Conservation (phyloP, 2,113 vertebrate species). For the Campylomormyrus tamandua region DNA sequence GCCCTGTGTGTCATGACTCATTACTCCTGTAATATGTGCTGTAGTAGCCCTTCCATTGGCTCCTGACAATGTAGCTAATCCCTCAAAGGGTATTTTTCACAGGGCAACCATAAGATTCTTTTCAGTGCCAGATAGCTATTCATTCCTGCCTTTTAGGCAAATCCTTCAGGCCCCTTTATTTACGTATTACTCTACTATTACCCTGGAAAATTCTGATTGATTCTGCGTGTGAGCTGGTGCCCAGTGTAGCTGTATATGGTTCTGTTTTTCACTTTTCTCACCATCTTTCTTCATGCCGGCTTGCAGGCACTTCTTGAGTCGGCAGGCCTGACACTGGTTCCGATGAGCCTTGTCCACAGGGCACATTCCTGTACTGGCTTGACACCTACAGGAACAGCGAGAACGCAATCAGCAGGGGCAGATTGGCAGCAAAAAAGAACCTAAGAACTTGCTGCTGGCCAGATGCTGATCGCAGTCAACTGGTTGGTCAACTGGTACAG, state of each 20-base stretch:
- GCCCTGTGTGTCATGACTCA: not conserved
- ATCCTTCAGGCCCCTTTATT: not conserved
- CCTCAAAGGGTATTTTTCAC: not conserved
- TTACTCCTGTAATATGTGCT: not conserved
- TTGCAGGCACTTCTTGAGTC: constrained; percentile 93
- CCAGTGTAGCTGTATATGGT: not conserved
- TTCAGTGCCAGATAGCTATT: not conserved
- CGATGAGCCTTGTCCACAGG: constrained; percentile 95
- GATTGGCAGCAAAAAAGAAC: not conserved
- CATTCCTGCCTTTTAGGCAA: not conserved
- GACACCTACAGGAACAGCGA: constrained; percentile 63
- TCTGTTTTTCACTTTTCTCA: constrained; percentile 47
- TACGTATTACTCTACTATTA: not conserved
- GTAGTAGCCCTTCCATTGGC: not conserved
- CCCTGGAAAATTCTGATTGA: not conserved
- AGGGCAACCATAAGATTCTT: not conserved
- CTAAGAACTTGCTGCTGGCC: too few relatives aligned
- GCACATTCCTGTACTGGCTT: constrained; percentile 84
- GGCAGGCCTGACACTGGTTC: constrained; percentile 96
- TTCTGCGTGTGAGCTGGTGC: not conserved
- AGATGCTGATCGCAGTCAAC: too few relatives aligned
- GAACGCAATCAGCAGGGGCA: not conserved
- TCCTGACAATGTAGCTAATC: not conserved
- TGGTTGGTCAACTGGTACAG: not conserved
- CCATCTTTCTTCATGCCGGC: constrained; percentile 97